These are phyloP conservation scores for Aporophyla lueneburgensis DNA, from an alignment of 2,888 invertebrate species.

Conservation along the genomic window DNA sequence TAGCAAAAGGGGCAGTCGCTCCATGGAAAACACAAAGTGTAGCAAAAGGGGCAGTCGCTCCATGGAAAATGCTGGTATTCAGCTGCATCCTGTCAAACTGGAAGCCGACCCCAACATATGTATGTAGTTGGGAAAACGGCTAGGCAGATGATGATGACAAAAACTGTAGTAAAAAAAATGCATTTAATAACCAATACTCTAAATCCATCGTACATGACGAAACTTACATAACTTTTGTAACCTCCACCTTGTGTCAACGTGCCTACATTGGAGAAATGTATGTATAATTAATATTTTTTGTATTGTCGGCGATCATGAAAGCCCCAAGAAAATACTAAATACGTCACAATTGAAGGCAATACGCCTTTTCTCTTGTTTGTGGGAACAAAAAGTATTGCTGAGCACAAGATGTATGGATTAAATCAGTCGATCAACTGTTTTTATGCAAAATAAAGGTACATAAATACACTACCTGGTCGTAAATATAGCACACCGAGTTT, in stretches of 20 bases:
- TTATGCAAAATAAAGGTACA: constrained; percentile 21
- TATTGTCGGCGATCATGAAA: constrained; percentile 58
- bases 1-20: no score
- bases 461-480: not conserved
- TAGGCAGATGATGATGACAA: no score
- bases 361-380: constrained; percentile 49
- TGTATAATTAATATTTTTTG: constrained; percentile 65
- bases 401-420: constrained; percentile 10
- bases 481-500: not conserved
- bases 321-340: constrained; percentile 54
- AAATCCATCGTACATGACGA: not conserved
- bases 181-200: no score
- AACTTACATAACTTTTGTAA: constrained; percentile 29
- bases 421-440: constrained; percentile 31
- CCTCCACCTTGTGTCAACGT: constrained; percentile 41
- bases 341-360: constrained; percentile 48
- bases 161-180: no score
- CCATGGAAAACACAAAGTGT: no score
- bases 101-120: no score
- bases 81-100: no score
- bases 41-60: no score
- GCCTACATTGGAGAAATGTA: constrained; percentile 47
- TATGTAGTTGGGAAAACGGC: no score
- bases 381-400: constrained; percentile 40
- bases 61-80: no score